Evolutionary conservation across 2,113 vertebrate species (phyloP).

Genomic region (Corythornis madagascariensis): DNA sequence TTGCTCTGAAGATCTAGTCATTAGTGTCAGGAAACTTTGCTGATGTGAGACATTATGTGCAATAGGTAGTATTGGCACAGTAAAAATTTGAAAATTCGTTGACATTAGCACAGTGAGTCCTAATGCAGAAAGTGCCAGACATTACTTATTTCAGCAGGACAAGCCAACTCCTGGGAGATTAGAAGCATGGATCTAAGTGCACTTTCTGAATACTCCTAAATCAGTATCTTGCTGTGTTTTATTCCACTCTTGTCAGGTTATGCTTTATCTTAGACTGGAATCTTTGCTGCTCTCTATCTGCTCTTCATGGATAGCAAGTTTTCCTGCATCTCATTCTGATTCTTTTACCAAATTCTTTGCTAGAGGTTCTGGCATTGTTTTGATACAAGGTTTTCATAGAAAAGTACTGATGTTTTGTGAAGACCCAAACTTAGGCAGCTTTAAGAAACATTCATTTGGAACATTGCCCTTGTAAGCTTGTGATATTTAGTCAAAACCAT

Average conservation of each 20-base stretch:
- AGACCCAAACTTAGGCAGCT: background rate
- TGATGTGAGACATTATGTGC: background rate
- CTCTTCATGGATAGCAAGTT: background rate
- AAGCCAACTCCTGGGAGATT: background rate
- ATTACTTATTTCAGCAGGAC: background rate
- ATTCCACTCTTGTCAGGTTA: background rate
- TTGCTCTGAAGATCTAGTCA: background rate
- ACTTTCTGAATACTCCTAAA: background rate
- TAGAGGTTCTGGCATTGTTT: background rate
- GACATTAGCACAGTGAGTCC: background rate
- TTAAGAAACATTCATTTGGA: background rate
- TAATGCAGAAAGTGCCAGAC: background rate
- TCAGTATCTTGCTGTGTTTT: background rate
- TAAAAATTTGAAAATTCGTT: background rate
- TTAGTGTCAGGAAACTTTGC: background rate
- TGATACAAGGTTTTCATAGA: background rate
- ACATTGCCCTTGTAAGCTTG: background rate
- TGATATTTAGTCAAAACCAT: background rate
- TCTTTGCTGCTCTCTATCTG: background rate
- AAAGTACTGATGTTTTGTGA: background rate
- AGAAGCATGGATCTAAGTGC: background rate
- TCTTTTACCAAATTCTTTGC: background rate
- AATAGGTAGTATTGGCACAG: background rate
- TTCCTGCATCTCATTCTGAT: background rate
- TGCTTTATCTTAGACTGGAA: background rate